Base-by-base conservation (phyloP, 1,140 invertebrate species). In the Macrosteles quadrilineatus region DNA sequence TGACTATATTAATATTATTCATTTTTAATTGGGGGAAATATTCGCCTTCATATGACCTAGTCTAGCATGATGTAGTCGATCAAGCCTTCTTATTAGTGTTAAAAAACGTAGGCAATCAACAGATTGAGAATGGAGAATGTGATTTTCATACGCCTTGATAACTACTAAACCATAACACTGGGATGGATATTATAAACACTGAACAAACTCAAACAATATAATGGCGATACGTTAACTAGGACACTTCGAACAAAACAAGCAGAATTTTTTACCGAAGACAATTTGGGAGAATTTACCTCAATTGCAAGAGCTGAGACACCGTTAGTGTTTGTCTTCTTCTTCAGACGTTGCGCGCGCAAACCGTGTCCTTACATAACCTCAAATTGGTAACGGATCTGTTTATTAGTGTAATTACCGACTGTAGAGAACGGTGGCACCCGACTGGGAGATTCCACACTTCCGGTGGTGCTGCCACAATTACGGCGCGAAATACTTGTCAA, bases 351-450 rank as follows among this genome's bases (percentile, higher is more conserved):
- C 47, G 47, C 14, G 47, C 47, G n/a, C 47, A 21, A 19, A 50
- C 47, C 21, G 47, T 50, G 14, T 19, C 47, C 14, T 50, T 50
- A 50, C 47, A 50, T 50, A 50, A 50, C 47, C 47, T 50, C 47
- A 50, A 50, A 50, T 17, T 50, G 47, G 47, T 50, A 50, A 50
- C 47, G 47, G 47, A 50, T 50, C 47, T 50, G 47, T 50, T 50
- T 50, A 50, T 50, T 50, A 50, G 47, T 11, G 47, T 50, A 50
- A 50, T 50, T 50, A 50, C 47, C 14, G 4, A 19, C 14, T 17
- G 14, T 3, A 4, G 4, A 3, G 47, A 17, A n/a, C 47, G n/a
- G 4, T 17, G 21, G 14, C 47, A 19, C 14, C 14, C 47, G 4
- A 17, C 14, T 17, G 21, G 3, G 47, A 50, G 14, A 50, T 17